Evolutionary conservation across 1,140 invertebrate genomes (phyloP).

Genomic region (Diabrotica virgifera): DNA sequence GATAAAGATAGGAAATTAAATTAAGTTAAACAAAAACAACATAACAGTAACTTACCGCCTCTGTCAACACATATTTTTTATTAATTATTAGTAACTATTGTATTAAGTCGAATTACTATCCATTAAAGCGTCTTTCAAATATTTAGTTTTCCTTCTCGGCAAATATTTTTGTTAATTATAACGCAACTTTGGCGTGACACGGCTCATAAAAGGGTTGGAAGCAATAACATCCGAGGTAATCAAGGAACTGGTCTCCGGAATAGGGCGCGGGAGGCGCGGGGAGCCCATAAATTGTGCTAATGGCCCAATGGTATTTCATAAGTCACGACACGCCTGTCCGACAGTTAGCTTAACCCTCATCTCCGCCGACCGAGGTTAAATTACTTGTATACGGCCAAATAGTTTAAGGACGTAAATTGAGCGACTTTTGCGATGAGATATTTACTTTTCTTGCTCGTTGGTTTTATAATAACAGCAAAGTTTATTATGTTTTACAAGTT

Average conservation of each 20-base stretch:
- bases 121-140: background rate
- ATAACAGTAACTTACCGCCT: too few species aligned
- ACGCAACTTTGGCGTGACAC: background rate
- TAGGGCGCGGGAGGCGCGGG: too few species aligned
- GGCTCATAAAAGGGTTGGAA: constrained; percentile 7
- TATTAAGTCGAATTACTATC: background rate
- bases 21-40: too few species aligned
- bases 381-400: constrained; percentile 17
- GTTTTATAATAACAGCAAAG: too few species aligned
- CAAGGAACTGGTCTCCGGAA: constrained; percentile 34
- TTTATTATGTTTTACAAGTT: too few species aligned
- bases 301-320: constrained; percentile 49
- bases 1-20: too few species aligned
- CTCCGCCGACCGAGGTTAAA: constrained; percentile 16
- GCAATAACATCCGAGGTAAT: constrained; percentile 35
- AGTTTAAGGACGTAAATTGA: constrained; percentile 16
- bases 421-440: background rate
- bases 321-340: constrained; percentile 35
- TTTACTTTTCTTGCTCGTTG: background rate
- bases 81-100: too few species aligned
- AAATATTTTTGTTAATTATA: constrained; percentile 3
- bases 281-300: constrained; percentile 45
- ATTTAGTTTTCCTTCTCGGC: background rate
- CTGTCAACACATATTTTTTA: too few species aligned
- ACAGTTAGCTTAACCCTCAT: constrained; percentile 32